Conservation (phyloP, 2,113 vertebrate species). For the Turdus rufiventris region DNA sequence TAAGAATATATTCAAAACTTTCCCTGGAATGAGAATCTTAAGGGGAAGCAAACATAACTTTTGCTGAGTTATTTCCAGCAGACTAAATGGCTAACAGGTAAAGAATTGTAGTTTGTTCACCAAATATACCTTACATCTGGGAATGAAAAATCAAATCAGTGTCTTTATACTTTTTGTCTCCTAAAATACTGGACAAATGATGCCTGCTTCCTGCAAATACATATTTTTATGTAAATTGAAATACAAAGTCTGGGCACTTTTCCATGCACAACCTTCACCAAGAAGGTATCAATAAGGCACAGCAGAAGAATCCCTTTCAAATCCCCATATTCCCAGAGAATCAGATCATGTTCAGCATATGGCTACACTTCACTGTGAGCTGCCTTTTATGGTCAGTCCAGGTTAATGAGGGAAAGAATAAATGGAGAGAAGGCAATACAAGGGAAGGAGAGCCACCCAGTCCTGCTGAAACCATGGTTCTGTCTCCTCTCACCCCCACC, state of each 20-base stretch:
- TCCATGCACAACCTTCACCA: neutral
- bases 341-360: neutral
- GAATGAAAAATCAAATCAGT: neutral
- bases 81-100: neutral
- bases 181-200: neutral
- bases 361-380: neutral
- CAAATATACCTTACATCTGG: neutral
- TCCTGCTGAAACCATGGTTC: neutral
- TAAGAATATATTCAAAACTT: neutral
- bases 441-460: neutral
- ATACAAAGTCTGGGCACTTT: neutral
- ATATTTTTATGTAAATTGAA: neutral
- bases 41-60: neutral
- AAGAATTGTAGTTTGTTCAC: neutral
- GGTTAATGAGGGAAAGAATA: neutral
- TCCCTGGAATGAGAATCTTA: neutral
- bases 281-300: neutral
- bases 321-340: neutral
- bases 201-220: neutral
- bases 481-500: accelerated
- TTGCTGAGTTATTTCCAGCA: neutral
- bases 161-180: neutral
- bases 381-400: neutral
- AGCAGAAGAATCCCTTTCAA: neutral
- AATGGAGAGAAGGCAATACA: neutral